phyloP scores from a whole-genome alignment of 2,797 vertebrate genomes.

The Spinus pinus region DNA sequence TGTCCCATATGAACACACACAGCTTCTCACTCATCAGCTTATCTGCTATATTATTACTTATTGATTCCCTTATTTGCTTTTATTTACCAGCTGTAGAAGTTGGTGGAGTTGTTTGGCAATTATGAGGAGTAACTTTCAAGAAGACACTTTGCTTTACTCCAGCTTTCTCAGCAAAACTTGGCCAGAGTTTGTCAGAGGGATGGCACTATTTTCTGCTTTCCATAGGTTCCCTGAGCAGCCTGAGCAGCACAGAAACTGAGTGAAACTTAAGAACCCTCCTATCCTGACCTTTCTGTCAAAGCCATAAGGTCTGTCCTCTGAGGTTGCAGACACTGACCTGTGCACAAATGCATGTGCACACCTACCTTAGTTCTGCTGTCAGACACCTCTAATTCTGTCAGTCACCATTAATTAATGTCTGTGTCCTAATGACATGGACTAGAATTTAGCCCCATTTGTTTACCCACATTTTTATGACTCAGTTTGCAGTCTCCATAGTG shows the following conservation, averaged over 20 bases:
- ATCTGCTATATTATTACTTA: conserved; percentile 37
- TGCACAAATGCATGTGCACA: accelerated
- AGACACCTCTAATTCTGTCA: not conserved
- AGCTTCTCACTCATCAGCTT: conserved; percentile 12
- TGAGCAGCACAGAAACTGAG: not conserved
- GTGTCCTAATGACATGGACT: not conserved
- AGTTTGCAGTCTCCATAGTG: not conserved
- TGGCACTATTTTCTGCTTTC: not conserved
- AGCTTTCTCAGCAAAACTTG: not conserved
- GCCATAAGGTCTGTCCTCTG: not conserved
- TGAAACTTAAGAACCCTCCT: not conserved
- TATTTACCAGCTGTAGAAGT: not conserved
- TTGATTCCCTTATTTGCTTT: conserved; percentile 34
- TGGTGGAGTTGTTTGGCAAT: not conserved
- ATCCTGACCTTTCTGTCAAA: not conserved
- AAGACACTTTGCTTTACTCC: not conserved
- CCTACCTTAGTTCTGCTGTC: not conserved
- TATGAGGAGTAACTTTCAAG: not conserved
- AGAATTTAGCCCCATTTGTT: not conserved
- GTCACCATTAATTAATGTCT: not conserved
- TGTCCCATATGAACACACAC: not conserved
- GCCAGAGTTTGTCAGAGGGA: not conserved
- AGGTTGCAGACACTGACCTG: not conserved
- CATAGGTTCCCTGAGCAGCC: not conserved
- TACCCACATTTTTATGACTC: not conserved